Percentiles rank a stretch among this genome's conserved stretches.
Evolutionary conservation across 2,888 invertebrate genomes (phyloP).

Genomic region (Pasiphila rectangulata): DNA sequence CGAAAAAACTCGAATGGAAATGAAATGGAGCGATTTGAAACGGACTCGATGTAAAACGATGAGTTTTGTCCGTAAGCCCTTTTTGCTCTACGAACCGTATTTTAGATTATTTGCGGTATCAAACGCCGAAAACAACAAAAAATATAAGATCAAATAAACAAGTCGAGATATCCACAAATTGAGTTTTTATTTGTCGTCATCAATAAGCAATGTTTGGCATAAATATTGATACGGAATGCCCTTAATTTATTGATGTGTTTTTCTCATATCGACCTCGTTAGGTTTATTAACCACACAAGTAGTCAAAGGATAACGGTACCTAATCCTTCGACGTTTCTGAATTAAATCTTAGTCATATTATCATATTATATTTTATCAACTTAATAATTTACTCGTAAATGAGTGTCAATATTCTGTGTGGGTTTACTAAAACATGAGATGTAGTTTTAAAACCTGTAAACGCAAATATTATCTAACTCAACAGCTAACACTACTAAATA

Average conservation of each 20-base stretch:
- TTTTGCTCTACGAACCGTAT: constrained; percentile 58
- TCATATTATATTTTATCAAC: too few species aligned
- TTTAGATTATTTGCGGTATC: constrained; percentile 63
- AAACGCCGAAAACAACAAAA: constrained; percentile 40
- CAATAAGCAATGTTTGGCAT: constrained; percentile 33
- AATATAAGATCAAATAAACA: constrained; percentile 41
- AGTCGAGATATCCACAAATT: constrained; percentile 45
- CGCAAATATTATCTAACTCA: too few species aligned
- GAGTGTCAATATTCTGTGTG: too few species aligned
- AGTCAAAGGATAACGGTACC: constrained; percentile 14
- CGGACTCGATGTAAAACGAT: constrained; percentile 64
- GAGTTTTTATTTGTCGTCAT: constrained; percentile 33
- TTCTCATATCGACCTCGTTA: constrained; percentile 29
- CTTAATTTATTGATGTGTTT: constrained; percentile 32
- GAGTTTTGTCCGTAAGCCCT: constrained; percentile 64
- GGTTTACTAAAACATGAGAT: too few species aligned
- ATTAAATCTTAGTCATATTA: too few species aligned
- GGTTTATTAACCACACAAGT: constrained; percentile 30
- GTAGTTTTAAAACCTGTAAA: too few species aligned
- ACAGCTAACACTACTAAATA: too few species aligned
- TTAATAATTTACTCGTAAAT: too few species aligned
- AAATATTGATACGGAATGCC: constrained; percentile 31
- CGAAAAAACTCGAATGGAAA: constrained; percentile 72
- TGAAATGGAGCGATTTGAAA: constrained; percentile 75
- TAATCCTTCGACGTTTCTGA: background rate